Evolutionary conservation across 2,797 vertebrate species (phyloP).

Genomic region (Squalus acanthias): DNA sequence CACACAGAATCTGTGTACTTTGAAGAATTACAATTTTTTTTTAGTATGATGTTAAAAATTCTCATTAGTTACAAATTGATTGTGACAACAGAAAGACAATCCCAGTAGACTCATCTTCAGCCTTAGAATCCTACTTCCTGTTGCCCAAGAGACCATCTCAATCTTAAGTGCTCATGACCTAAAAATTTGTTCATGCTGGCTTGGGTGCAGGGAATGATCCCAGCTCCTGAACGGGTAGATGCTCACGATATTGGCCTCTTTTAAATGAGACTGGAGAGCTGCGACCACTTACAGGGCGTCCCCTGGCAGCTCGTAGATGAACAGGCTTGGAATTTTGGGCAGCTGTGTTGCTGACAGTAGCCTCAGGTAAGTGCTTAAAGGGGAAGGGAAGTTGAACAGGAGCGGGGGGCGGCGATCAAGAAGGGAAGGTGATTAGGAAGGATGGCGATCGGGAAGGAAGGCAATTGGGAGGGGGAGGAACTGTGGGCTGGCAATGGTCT

Average conservation of each 20-base stretch:
- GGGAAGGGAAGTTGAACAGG: neutral
- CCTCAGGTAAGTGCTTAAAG: neutral
- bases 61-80: neutral
- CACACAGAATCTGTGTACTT: neutral
- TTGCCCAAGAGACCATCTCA: neutral
- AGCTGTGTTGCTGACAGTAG: neutral
- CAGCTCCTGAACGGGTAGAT: neutral
- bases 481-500: no score
- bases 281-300: neutral
- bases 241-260: no score
- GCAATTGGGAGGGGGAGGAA: no score
- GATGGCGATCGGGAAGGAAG: neutral
- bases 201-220: neutral
- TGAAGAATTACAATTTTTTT: neutral
- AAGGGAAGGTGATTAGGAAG: no score
- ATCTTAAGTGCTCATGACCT: neutral
- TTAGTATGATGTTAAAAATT: neutral
- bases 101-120: neutral
- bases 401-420: no score
- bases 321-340: neutral
- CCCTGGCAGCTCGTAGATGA: neutral
- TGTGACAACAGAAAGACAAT: neutral
- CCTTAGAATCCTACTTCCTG: neutral
- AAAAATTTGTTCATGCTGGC: neutral
- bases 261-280: neutral